Evolutionary conservation across 2,888 invertebrate species (phyloP), one percentile per base, ranked within the genome.

Genomic region (Dryocosmus kuriphilus): DNA sequence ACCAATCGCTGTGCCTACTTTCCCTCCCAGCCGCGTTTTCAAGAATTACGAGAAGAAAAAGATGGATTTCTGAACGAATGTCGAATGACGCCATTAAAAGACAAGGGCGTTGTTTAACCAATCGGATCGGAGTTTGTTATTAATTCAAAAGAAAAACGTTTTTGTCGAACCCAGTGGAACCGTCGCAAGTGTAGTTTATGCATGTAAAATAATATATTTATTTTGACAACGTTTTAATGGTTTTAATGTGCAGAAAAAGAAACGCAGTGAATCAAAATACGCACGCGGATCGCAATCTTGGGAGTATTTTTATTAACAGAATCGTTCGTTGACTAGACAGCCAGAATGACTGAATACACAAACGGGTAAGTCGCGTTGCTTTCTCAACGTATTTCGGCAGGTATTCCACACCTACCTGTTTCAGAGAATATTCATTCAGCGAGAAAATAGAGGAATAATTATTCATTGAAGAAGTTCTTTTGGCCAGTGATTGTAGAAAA

Each of bases 61-160:
- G 19, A 27, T 51, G 46, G 0, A 19, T 51, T 71, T 71, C 30
- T 16, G 71, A 71, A 71, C 51, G 30, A 30, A 46, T 8, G 51
- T 51, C 51, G 30, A 30, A 46, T 8, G 51, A 46, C 19, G 71
- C 19, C 30, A 67, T 30, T 9, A 9, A 67, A 41, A 19, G 1
- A 19, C 8, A 30, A n/a, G 71, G 71, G 71, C 30, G 16, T 51
- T 27, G 30, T 30, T 71, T 8, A 14, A 51, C 71, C 71, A 71
- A 71, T 71, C 71, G 19, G 9, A 71, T 71, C 71, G 19, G 9
- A 51, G 51, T 71, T 71, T 71, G 71, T 71, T 71, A 71, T 71
- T 71, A 71, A 71, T 71, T 71, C 71, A 71, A 71, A 71, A 71
- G 71, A 71, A 71, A 51, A 30, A 71, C 51, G 71, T 71, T 71